A percentile compares a stretch with the other conserved stretches of the same genome.
phyloP scores from a whole-genome alignment of 2,888 invertebrate genomes.

The Odontomyia ornata region DNA sequence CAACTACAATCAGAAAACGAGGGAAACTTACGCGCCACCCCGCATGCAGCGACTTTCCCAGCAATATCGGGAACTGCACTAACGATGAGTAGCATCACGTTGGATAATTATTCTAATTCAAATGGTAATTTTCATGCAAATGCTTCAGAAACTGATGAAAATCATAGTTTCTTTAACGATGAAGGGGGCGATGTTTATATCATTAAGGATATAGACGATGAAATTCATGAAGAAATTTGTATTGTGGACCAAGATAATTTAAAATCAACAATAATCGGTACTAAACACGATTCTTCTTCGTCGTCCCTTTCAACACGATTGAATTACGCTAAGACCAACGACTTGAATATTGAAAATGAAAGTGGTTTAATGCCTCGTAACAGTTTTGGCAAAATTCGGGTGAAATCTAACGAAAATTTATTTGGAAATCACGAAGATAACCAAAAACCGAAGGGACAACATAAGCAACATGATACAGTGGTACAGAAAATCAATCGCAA shows the following conservation, averaged over 20 bases:
- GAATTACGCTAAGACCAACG: neutral
- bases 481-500: neutral
- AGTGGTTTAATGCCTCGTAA: neutral
- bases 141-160: conserved; percentile 54
- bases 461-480: neutral
- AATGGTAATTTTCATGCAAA: conserved; percentile 51
- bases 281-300: neutral
- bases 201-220: conserved; percentile 23
- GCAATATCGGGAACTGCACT: neutral
- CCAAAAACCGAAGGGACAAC: neutral
- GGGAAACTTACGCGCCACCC: neutral
- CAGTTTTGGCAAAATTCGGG: conserved; percentile 48
- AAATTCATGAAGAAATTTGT: neutral
- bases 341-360: neutral
- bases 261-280: too few species aligned
- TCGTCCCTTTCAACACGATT: neutral
- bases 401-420: conserved; percentile 51
- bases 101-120: neutral
- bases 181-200: conserved; percentile 19
- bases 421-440: conserved; percentile 44
- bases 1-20: conserved; percentile 31
- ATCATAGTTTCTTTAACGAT: neutral
- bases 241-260: neutral
- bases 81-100: neutral
- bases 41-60: neutral